Evolutionary conservation across 2,113 vertebrate species (phyloP), one percentile per base, ranked within the genome.

Genomic region (Pantherophis guttatus): DNA sequence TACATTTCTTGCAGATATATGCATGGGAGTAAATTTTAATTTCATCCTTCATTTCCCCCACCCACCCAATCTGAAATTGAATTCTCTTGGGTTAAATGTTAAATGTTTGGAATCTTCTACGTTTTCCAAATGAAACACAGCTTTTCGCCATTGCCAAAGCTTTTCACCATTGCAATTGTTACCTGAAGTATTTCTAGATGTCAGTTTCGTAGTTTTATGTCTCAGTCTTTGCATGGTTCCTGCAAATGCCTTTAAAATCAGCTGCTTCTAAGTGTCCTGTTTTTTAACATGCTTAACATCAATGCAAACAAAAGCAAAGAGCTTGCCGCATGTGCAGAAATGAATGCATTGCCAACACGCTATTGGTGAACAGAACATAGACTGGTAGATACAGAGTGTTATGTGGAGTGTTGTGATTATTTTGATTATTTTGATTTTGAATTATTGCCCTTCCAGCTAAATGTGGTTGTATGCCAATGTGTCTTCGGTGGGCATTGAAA

Each of bases 231-330:
- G 3, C 87, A 89, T 93, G 91, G 81, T 93, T 96, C 93, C 91
- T 92, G 54, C 92, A 88, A 93, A n/a, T 48, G 90, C 57, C 24
- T 94, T 75, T 75, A 91, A 94, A 94, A 52, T 19, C 33, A 93
- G 90, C 88, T 88, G 86, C 86, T 1, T 1, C 58, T 86, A 91
- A 93, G 58, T 75, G 58, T 92, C 75, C 62, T 59, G 26, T 90
- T 94, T 70, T 81, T 94, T 94, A 94, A 94, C 91, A 58, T 91
- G 48, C 87, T 93, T 92, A 81, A 93, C 93, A 86, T 57, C 86
- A 91, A 86, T 11, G 21, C 85, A 94, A 94, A 94, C 54, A 89
- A 90, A 92, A 88, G 88, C 86, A 92, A 62, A 90, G 94, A 90
- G 93, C 75, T 92, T 89, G 86, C 57, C 3, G 81, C 87, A 33